Conservation (phyloP, 2,888 invertebrate genomes). For the Morpho deidamia region DNA sequence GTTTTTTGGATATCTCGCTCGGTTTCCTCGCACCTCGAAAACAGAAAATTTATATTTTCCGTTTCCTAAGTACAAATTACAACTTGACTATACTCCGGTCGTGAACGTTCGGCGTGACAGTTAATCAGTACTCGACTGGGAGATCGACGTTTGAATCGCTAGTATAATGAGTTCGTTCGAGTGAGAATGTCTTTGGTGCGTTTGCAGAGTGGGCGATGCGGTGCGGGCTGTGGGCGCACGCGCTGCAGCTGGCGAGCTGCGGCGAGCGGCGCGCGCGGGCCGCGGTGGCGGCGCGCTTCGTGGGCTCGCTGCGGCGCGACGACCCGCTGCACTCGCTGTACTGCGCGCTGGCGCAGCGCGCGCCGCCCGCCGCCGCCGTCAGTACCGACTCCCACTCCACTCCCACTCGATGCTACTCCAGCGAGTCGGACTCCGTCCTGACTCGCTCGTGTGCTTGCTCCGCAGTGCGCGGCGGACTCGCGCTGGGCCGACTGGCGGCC, state of each 20-base stretch:
- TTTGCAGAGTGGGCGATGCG: constrained; percentile 92
- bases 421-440: too few species aligned
- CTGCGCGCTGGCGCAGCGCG: constrained; percentile 91
- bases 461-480: constrained; percentile 82
- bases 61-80: too few species aligned
- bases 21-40: too few species aligned
- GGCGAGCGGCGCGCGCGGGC: constrained; percentile 89
- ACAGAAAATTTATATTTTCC: too few species aligned
- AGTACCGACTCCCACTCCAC: background rate
- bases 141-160: too few species aligned
- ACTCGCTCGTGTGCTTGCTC: constrained; percentile 10
- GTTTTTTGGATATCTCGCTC: too few species aligned
- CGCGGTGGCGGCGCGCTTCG: constrained; percentile 92
- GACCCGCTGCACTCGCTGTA: constrained; percentile 97
- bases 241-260: constrained; percentile 92
- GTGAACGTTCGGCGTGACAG: too few species aligned
- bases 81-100: too few species aligned
- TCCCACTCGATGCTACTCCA: too few species aligned
- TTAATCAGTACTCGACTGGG: too few species aligned
- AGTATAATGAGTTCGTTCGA: too few species aligned
- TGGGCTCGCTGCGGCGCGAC: constrained; percentile 87
- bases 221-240: constrained; percentile 95
- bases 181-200: background rate
- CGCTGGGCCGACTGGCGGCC: constrained; percentile 97
- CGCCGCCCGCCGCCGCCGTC: constrained; percentile 74